These are phyloP conservation scores for Sternotherus odoratus DNA, from an alignment of 2,797 vertebrate species.

Conservation along the genomic window DNA sequence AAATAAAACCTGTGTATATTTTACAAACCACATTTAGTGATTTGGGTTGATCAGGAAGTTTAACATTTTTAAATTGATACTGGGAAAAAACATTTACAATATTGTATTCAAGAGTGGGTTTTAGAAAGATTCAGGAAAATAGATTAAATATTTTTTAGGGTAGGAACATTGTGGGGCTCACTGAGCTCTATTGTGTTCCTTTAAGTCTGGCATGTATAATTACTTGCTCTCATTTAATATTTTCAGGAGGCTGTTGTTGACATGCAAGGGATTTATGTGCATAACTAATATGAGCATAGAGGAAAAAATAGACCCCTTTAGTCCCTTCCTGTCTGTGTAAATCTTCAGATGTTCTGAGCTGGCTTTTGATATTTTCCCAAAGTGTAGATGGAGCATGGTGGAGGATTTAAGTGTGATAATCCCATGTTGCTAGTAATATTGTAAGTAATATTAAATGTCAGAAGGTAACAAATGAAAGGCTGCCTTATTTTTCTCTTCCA, in stretches of 20 bases:
- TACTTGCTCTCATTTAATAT: not conserved
- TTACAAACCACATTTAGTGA: not conserved
- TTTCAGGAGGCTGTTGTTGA: constrained; percentile 17
- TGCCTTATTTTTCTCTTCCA: not conserved
- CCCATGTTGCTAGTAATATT: constrained; percentile 47
- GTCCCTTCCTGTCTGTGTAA: not conserved
- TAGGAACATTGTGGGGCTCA: not conserved
- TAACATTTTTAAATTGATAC: not conserved
- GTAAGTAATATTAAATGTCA: constrained; percentile 55
- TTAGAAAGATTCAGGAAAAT: not conserved
- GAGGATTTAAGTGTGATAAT: constrained; percentile 59
- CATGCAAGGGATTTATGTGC: not conserved
- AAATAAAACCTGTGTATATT: not conserved
- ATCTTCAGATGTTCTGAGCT: constrained; percentile 52
- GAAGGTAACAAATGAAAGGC: constrained; percentile 49
- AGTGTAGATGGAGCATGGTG: not conserved
- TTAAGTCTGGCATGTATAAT: not conserved
- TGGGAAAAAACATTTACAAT: constrained; percentile 9
- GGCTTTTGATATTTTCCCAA: constrained; percentile 46
- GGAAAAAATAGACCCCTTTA: not conserved
- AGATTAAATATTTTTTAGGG: not conserved
- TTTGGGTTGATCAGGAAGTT: not conserved
- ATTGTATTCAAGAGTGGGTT: constrained; percentile 3
- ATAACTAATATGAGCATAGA: not conserved
- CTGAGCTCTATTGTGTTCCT: not conserved